phyloP scores from a whole-genome alignment of 2,888 invertebrate genomes.

The Epistrophella euchroma region DNA sequence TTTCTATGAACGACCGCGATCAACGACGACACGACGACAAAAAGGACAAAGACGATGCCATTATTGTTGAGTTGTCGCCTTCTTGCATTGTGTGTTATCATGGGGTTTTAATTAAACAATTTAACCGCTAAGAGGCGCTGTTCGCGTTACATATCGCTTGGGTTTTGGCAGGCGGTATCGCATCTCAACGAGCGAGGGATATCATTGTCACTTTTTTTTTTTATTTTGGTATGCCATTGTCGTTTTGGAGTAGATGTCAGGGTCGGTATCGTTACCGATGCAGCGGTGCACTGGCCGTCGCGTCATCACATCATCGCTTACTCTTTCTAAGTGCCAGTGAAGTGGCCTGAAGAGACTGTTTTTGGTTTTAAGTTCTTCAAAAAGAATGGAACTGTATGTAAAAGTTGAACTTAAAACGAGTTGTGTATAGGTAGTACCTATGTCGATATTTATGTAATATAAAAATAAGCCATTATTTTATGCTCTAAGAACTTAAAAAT shows the following conservation, averaged over 20 bases:
- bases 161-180: slow-evolving; percentile 8
- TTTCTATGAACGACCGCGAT: slow-evolving; percentile 1
- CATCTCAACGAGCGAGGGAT: slow-evolving; percentile 26
- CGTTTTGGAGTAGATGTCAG: not conserved
- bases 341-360: not conserved
- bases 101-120: slow-evolving; percentile 77
- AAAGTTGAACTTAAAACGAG: slow-evolving; percentile 12
- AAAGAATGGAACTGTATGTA: slow-evolving; percentile 7
- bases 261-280: slow-evolving; percentile 6
- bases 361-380: not conserved
- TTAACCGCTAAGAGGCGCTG: slow-evolving; percentile 76
- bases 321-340: slow-evolving; percentile 1
- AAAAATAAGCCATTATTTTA: too few species aligned
- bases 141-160: slow-evolving; percentile 68
- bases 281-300: not conserved
- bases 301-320: slow-evolving; percentile 49
- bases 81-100: slow-evolving; percentile 75
- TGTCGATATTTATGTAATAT: too few species aligned
- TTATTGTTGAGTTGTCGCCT: slow-evolving; percentile 73
- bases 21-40: not conserved
- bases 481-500: too few species aligned
- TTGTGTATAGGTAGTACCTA: too few species aligned
- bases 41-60: slow-evolving; percentile 48
- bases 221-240: slow-evolving; percentile 8
- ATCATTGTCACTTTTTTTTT: slow-evolving; percentile 33